Evolutionary conservation across 2,888 invertebrate genomes (phyloP), one percentile per base, ranked within the genome.

Genomic region (Caenorhabditis sp.): DNA sequence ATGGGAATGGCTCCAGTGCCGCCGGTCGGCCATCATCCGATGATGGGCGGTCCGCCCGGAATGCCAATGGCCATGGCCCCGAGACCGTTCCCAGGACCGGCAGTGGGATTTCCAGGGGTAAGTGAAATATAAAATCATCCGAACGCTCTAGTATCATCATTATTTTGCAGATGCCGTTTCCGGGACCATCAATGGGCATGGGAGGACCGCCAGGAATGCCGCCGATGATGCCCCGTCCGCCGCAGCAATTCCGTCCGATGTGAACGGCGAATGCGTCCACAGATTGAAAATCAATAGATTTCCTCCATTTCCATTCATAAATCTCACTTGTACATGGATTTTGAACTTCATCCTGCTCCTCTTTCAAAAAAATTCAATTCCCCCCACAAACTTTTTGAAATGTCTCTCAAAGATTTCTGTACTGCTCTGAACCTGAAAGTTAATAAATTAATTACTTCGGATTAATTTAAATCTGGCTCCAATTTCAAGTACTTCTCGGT

Each of bases 1-100:
- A 74, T 81, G 55, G 78, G 78, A 45, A 75, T 75, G 62, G 63
- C 77, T 3, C 56, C 63, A n/a, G 62, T 79, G 46, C 63, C 71
- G 20, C 71, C 55, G 22, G 58, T 73, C 15, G 55, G 71, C 7
- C 59, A 68, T 39, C 66, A 45, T 37, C 66, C 62, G 41, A 78
- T 72, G 73, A 66, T 63, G 65, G 79, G 71, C n/a, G 71, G 50
- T 20, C 73, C 78, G 11, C 78, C 75, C 32, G 66, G 71, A 41
- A 76, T 76, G 71, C 76, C 76, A 20, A 27, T 74, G 35, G 27
- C 30, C 2, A 62, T 63, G 58, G 55, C 65, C 0, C 71, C 71
- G 26, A 45, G 65, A 26, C 71, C 71, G 26, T 65, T 71, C 63
- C 76, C 76, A 45, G 68, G 58, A 43, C 68, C 68, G 9, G 48